Conservation (phyloP, 1,140 invertebrate species). For the Tetragonula clypearis region DNA sequence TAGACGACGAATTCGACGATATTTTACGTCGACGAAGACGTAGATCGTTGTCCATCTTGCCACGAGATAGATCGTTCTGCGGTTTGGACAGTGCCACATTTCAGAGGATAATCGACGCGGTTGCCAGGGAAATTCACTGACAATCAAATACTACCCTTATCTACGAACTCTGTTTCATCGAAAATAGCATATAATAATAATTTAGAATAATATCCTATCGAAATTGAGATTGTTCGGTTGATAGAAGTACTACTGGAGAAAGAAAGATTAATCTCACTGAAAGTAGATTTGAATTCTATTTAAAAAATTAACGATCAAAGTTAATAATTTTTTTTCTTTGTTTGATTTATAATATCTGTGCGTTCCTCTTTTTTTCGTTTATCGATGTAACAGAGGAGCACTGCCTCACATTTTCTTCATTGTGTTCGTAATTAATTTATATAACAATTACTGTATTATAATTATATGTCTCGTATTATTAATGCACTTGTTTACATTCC, state of each 20-base stretch:
- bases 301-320: background rate
- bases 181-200: background rate
- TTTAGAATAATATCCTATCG: background rate
- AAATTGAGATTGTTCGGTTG: background rate
- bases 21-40: slow-evolving; percentile 69
- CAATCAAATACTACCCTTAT: background rate
- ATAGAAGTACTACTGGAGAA: background rate
- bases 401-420: too few relatives aligned
- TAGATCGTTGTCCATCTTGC: slow-evolving; percentile 31
- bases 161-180: background rate
- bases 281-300: background rate
- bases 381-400: background rate
- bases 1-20: slow-evolving; percentile 88
- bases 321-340: background rate
- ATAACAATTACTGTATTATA: background rate
- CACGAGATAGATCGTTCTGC: slow-evolving; percentile 60
- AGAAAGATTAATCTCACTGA: background rate
- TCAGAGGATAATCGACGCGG: slow-evolving; percentile 79
- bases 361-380: background rate
- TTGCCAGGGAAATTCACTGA: slow-evolving; percentile 56
- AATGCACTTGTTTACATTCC: background rate
- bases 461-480: background rate
- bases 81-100: slow-evolving; percentile 72
- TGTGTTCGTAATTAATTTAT: background rate
- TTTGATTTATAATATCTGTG: background rate